Evolutionary conservation across 2,113 vertebrate species (phyloP).

Genomic region (Chlorodrepanis virens): DNA sequence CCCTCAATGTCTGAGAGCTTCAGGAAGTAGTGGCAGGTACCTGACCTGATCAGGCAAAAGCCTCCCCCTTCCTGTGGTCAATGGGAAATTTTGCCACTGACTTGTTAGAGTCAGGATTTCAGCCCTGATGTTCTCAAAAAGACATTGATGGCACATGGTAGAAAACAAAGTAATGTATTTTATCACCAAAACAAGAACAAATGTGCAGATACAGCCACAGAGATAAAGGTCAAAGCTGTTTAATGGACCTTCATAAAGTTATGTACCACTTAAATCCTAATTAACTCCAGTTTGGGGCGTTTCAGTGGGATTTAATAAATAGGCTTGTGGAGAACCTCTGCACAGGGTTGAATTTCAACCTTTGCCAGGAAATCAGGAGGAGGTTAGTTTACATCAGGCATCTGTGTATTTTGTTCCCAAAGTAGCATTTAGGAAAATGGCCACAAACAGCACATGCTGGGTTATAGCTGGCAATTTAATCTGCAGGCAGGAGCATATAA

Average conservation of each 20-base stretch:
- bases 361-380: not conserved
- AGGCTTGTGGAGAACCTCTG: not conserved
- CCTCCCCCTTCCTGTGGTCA: not conserved
- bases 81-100: not conserved
- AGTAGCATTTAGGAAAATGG: constrained; percentile 21
- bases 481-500: constrained; percentile 18
- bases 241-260: constrained; percentile 20
- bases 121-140: not conserved
- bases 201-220: not conserved
- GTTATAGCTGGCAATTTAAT: constrained; percentile 56
- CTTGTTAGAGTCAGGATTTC: not conserved
- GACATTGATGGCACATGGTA: not conserved
- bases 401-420: constrained; percentile 44
- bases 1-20: fast-evolving
- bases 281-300: not conserved
- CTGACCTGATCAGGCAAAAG: not conserved
- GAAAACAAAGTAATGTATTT: not conserved
- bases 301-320: constrained; percentile 19
- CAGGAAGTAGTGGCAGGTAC: not conserved
- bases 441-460: constrained; percentile 34
- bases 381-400: constrained; percentile 28
- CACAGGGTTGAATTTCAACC: constrained; percentile 11
- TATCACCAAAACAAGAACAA: not conserved
- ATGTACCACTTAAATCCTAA: constrained; percentile 27
- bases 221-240: constrained; percentile 19